Percentiles rank a stretch among this genome's conserved stretches.
phyloP scores from a whole-genome alignment of 2,797 vertebrate species.

The Cynopterus sphinx region DNA sequence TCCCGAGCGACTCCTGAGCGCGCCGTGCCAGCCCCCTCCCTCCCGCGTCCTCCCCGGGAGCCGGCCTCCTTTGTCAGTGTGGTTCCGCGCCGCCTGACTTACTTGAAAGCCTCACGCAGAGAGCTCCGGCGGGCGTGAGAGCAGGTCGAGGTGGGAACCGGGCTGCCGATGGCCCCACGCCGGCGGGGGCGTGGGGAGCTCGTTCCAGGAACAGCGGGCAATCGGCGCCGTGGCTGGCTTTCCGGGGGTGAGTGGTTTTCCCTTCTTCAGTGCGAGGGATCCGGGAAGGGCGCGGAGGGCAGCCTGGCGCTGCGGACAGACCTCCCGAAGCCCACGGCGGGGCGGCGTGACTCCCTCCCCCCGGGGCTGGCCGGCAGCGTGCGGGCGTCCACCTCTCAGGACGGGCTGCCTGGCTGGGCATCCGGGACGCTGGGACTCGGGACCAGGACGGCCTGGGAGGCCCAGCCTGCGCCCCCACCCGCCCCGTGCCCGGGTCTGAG shows the following conservation, averaged over 20 bases:
- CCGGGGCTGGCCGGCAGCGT: neutral
- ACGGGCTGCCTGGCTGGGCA: neutral
- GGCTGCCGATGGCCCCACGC: slow-evolving; percentile 30
- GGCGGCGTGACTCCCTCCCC: neutral
- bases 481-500: neutral
- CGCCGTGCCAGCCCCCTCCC: neutral
- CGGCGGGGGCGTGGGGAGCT: neutral
- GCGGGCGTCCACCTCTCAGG: neutral
- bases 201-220: slow-evolving; percentile 61
- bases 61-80: neutral
- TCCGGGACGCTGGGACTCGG: neutral
- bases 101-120: slow-evolving; percentile 34
- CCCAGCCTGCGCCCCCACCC: neutral
- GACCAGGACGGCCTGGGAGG: neutral
- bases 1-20: neutral
- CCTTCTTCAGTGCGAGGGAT: slow-evolving; percentile 6
- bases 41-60: neutral
- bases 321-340: neutral
- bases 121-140: slow-evolving; percentile 53
- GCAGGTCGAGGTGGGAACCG: slow-evolving; percentile 61
- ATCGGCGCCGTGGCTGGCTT: neutral
- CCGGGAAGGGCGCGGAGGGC: neutral
- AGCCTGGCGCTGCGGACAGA: neutral
- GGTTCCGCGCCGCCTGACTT: neutral
- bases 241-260: slow-evolving; percentile 60